A percentile compares a stretch with the other conserved stretches of the same genome.
phyloP scores from a whole-genome alignment of 2,113 vertebrate genomes.

The Coreoperca whiteheadi region DNA sequence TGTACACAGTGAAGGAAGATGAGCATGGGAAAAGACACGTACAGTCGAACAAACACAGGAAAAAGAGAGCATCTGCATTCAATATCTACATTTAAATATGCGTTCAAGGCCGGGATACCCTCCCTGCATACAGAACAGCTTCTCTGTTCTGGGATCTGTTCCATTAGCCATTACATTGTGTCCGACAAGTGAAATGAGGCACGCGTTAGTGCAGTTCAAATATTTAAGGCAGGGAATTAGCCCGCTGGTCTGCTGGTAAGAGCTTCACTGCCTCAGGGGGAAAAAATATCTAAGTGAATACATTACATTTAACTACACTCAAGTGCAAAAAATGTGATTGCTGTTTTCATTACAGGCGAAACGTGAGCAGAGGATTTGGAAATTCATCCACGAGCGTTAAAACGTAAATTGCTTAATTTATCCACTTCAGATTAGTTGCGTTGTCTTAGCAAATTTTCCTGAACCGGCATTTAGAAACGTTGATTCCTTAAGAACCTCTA shows the following conservation, averaged over 20 bases:
- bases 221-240: conserved; percentile 59
- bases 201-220: conserved; percentile 55
- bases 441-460: not conserved
- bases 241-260: not conserved
- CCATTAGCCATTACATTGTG: conserved; percentile 27
- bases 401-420: conserved; percentile 3
- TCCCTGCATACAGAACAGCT: not conserved
- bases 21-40: not conserved
- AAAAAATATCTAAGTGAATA: conserved; percentile 6
- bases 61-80: not conserved
- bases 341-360: not conserved
- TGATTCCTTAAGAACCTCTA: conserved; percentile 6
- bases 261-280: conserved; percentile 23
- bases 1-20: not conserved
- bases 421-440: not conserved
- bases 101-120: not conserved
- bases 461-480: not conserved
- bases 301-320: conserved; percentile 28
- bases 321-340: not conserved
- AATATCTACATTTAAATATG: conserved; percentile 2
- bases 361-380: conserved; percentile 4
- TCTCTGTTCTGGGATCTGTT: not conserved
- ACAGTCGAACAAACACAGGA: conserved; percentile 13
- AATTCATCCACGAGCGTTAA: not conserved
- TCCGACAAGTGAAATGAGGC: conserved; percentile 41